A percentile compares a stretch with the other conserved stretches of the same genome.
These are phyloP conservation scores for Sebastes itinus DNA, from an alignment of 2,797 vertebrate species.

Conservation along the genomic window DNA sequence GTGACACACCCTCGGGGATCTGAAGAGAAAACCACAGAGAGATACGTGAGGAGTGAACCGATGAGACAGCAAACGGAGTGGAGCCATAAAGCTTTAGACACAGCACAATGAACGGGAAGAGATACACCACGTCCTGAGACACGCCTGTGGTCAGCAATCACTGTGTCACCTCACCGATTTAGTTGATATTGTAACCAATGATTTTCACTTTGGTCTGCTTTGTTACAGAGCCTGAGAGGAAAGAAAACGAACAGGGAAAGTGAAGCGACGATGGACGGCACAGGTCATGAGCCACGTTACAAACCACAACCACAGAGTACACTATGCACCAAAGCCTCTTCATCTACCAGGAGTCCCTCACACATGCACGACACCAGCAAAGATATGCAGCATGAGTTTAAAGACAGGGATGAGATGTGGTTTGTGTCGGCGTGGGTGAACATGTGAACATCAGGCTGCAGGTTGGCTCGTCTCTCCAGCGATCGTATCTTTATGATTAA, in stretches of 20 bases:
- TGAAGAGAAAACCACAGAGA: constrained; percentile 36
- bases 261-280: not conserved
- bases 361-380: constrained; percentile 25
- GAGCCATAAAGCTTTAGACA: constrained; percentile 32
- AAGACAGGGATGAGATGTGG: constrained; percentile 23
- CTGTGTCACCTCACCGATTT: constrained; percentile 12
- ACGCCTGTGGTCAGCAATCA: constrained; percentile 30
- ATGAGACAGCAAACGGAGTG: constrained; percentile 45
- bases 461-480: constrained; percentile 4
- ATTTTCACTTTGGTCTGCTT: constrained; percentile 18
- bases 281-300: constrained; percentile 3
- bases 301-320: not conserved
- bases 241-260: not conserved
- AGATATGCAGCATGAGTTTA: constrained; percentile 8
- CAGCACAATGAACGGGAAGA: constrained; percentile 30
- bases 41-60: constrained; percentile 23
- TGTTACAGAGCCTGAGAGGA: not conserved
- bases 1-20: constrained; percentile 28
- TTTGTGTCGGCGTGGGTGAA: constrained; percentile 51
- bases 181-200: not conserved
- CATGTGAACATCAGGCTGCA: constrained; percentile 12
- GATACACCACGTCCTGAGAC: constrained; percentile 30
- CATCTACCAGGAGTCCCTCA: not conserved
- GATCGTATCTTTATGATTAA: not conserved
- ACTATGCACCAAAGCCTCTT: not conserved